These are phyloP conservation scores for Atopsyche davidsoni DNA, from an alignment of 1,140 invertebrate species.

Conservation along the genomic window DNA sequence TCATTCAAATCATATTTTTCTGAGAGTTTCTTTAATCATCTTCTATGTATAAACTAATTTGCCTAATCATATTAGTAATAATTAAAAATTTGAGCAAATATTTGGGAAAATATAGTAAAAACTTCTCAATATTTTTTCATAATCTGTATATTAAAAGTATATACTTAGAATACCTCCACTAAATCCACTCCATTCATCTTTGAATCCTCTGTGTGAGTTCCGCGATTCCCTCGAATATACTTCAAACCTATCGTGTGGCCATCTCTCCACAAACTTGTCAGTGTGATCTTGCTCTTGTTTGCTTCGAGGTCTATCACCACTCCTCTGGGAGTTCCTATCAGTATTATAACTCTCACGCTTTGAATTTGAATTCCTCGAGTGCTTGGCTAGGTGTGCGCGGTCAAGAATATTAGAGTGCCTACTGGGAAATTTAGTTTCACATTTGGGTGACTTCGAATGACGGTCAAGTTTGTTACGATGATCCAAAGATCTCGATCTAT, in stretches of 20 bases:
- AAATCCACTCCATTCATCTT: slow-evolving; percentile 27
- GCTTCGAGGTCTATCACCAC: background rate
- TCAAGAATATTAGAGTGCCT: slow-evolving; percentile 8
- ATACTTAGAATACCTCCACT: slow-evolving; percentile 8
- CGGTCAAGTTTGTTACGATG: too few relatives aligned
- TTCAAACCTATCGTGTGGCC: slow-evolving; percentile 41
- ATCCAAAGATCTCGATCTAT: too few relatives aligned
- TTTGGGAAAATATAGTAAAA: background rate
- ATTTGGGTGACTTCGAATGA: slow-evolving; percentile 2
- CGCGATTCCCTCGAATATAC: slow-evolving; percentile 25
- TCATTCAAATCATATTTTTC: background rate
- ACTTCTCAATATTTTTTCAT: background rate
- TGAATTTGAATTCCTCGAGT: background rate
- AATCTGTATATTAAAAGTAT: slow-evolving; percentile 7
- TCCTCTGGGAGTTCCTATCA: slow-evolving; percentile 1
- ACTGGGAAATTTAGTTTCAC: background rate
- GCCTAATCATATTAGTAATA: background rate
- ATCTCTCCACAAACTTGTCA: slow-evolving; percentile 33
- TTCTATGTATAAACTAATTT: background rate
- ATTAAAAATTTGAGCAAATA: background rate
- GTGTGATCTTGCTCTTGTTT: slow-evolving; percentile 3
- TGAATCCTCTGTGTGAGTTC: slow-evolving; percentile 11
- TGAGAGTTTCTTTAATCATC: background rate
- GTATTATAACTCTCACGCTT: background rate
- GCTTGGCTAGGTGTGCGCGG: background rate